These are phyloP conservation scores for Ceryle rudis DNA, from an alignment of 2,797 vertebrate species.

Conservation along the genomic window DNA sequence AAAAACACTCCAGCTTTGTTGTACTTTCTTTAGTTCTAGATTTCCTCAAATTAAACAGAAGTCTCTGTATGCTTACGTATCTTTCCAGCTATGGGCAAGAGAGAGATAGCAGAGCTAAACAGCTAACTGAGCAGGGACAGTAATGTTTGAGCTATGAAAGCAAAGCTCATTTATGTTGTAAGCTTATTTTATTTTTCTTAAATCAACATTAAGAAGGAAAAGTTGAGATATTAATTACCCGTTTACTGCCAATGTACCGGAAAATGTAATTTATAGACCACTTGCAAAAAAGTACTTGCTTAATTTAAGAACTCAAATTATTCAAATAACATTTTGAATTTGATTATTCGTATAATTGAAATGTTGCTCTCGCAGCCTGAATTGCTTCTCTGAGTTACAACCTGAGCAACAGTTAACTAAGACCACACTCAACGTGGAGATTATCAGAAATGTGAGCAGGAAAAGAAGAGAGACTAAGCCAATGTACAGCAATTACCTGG, in stretches of 20 bases:
- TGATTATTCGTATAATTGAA: constrained; percentile 91
- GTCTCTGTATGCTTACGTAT: background rate
- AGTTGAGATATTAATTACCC: constrained; percentile 97
- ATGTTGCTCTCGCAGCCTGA: constrained; percentile 73
- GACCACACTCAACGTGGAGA: constrained; percentile 62
- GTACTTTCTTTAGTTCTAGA: background rate
- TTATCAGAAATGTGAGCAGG: background rate
- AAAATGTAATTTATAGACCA: constrained; percentile 98
- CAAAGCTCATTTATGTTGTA: constrained; percentile 75
- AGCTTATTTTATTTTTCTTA: constrained; percentile 83
- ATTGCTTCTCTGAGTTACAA: constrained; percentile 77
- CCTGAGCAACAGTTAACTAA: constrained; percentile 79
- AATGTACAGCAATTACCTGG: background rate
- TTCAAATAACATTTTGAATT: constrained; percentile 93
- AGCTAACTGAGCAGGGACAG: constrained; percentile 42
- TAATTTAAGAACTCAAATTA: constrained; percentile 93
- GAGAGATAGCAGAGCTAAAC: constrained; percentile 30
- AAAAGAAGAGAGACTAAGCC: background rate
- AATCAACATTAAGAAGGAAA: constrained; percentile 89
- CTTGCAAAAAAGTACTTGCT: constrained; percentile 88
- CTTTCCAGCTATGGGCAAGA: background rate
- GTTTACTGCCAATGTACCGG: constrained; percentile 94
- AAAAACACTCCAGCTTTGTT: background rate
- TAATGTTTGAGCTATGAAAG: constrained; percentile 59
- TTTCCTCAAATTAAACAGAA: background rate